phyloP scores from a whole-genome alignment of 2,113 vertebrate genomes.

The Propithecus coquereli region DNA sequence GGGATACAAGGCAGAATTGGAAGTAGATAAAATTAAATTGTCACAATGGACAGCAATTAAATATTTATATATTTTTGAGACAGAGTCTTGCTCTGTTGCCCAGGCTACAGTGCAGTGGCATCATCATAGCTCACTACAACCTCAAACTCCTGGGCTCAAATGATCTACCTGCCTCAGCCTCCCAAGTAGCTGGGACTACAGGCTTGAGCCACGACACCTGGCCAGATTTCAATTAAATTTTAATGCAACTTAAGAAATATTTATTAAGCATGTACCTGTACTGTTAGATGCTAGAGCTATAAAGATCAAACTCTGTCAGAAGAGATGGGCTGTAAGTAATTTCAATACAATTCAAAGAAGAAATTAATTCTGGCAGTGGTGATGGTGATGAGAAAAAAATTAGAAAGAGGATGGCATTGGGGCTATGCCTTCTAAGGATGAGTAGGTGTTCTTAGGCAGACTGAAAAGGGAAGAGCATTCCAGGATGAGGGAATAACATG shows the following conservation, averaged over 20 bases:
- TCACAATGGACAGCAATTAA: not conserved
- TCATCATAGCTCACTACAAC: too few relatives aligned
- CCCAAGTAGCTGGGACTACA: too few relatives aligned
- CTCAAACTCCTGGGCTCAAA: too few relatives aligned
- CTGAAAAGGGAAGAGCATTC: not conserved
- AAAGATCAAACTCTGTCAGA: not conserved
- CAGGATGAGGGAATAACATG: not conserved
- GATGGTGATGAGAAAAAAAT: not conserved
- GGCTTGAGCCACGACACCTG: too few relatives aligned
- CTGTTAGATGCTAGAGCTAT: not conserved
- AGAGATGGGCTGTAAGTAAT: not conserved
- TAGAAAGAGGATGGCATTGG: not conserved
- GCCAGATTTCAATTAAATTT: not conserved
- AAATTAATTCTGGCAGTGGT: not conserved
- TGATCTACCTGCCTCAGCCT: too few relatives aligned
- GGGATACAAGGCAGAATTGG: not conserved
- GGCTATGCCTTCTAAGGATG: not conserved
- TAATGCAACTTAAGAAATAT: not conserved
- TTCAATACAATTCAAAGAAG: not conserved
- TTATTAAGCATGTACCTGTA: not conserved
- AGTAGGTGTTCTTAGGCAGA: not conserved
- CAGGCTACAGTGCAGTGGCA: too few relatives aligned
- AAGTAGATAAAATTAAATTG: slow-evolving; percentile 4
- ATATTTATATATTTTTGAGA: not conserved
- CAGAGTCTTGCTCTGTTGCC: too few relatives aligned